Base-by-base conservation (phyloP, 1,140 invertebrate genomes). In the Campoletis sonorensis region DNA sequence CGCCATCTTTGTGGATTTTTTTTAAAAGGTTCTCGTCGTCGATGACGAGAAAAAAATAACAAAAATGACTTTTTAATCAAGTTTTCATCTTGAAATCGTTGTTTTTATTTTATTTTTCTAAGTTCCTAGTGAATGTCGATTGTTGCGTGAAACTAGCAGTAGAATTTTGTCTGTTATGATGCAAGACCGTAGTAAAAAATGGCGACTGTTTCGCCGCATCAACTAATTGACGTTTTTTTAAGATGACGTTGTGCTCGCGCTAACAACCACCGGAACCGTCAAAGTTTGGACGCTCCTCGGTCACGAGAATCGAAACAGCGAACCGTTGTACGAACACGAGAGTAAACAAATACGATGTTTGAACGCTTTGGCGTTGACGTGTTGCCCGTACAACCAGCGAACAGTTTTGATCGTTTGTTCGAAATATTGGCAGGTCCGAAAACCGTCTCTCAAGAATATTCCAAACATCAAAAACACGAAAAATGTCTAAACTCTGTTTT, bases 271-370 rank as follows among this genome's bases (percentile, higher is more conserved):
- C 16, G 99, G 99, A 45, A 98, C 97, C 71, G 97, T 99, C 7
- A 99, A 99, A 93, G 97, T 99, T 0, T 99, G 99, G 99, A 99
- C 98, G 0, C 92, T 99, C 3, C 93, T 95, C 49, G 97, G 97
- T 7, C 95, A 96, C 81, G 98, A 99, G 89, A 95, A 96, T 85
- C 97, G 96, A 86, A 95, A 96, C 85, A 95, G 95, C 13, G 95
- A 98, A 87, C 96, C 97, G 0, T 95, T 99, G 45, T 98, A 97
- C 89, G 99, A 99, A 91, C 98, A 99, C 91, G 99, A 99, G 90
- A 99, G 98, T 40, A 99, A 99, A 91, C 97, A 98, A 89, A 98
- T 99, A 51, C 94, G 97, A 16, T 98, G 98, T 88, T 91, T 98
- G 11, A 99, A 99, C 93, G 98, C 98, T 5, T 94, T 98, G 30